These are phyloP conservation scores for Drosophila dunni DNA, from an alignment of 1,140 invertebrate genomes.

Conservation along the genomic window DNA sequence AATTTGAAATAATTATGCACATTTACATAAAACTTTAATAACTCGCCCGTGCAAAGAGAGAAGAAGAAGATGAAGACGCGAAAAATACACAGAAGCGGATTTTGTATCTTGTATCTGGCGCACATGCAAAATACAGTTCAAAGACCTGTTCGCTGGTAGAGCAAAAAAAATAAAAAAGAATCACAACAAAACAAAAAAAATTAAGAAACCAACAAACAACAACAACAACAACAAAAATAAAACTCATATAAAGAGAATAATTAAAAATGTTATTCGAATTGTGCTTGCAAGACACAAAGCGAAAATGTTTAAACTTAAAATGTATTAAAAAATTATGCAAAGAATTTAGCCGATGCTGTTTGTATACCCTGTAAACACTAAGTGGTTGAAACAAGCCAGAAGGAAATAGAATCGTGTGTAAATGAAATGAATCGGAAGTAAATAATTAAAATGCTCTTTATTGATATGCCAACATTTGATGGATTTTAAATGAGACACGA, in stretches of 20 bases:
- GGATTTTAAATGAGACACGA: background rate
- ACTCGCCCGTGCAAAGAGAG: slow-evolving; percentile 54
- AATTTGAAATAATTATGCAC: slow-evolving; percentile 79
- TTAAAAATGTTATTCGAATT: slow-evolving; percentile 58
- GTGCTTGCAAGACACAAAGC: slow-evolving; percentile 31
- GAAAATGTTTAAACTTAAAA: slow-evolving; percentile 30
- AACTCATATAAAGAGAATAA: slow-evolving; percentile 46
- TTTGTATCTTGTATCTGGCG: slow-evolving; percentile 68
- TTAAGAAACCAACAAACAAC: slow-evolving; percentile 26
- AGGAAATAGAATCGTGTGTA: background rate
- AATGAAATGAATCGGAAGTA: background rate
- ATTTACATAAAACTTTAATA: slow-evolving; percentile 68
- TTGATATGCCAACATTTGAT: background rate
- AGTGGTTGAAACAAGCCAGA: background rate
- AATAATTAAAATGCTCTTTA: background rate
- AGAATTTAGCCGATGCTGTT: slow-evolving; percentile 2
- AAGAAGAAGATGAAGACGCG: background rate
- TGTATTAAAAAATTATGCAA: slow-evolving; percentile 24
- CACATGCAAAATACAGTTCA: slow-evolving; percentile 77
- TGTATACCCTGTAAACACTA: slow-evolving; percentile 10
- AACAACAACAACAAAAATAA: slow-evolving; percentile 21
- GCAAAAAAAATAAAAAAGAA: slow-evolving; percentile 42
- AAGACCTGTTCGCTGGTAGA: slow-evolving; percentile 67
- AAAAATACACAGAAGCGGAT: slow-evolving; percentile 34
- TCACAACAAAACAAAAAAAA: slow-evolving; percentile 16